Conservation (phyloP, 1,140 invertebrate genomes). For the Penaeus vannamei region DNA sequence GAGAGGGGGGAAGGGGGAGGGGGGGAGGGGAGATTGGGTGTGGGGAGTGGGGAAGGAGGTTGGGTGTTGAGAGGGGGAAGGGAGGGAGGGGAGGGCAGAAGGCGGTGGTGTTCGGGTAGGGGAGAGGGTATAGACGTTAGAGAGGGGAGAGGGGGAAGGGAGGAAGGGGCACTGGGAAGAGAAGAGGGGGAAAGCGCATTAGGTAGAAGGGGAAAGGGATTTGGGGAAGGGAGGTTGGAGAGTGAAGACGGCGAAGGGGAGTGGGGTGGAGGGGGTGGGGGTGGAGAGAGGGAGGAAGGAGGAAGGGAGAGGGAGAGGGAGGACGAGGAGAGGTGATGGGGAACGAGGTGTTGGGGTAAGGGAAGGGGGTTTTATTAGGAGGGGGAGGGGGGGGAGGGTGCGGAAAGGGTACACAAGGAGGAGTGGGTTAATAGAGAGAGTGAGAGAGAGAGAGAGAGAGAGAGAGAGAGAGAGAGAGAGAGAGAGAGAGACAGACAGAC, state of each 20-base stretch:
- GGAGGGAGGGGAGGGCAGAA: neutral
- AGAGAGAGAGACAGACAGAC: neutral
- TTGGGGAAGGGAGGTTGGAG: neutral
- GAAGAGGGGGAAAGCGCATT: neutral
- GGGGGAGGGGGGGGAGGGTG: neutral
- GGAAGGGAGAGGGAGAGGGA: neutral
- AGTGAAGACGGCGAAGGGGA: too few relatives aligned
- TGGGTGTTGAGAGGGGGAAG: neutral
- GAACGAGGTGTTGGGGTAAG: neutral
- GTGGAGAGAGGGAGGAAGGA: neutral
- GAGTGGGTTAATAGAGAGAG: neutral
- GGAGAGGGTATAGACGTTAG: neutral
- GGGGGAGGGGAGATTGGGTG: neutral
- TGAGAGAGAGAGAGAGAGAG: neutral
- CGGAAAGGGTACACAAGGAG: neutral
- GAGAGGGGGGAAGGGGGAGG: neutral
- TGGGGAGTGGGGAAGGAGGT: neutral
- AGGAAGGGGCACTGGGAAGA: neutral
- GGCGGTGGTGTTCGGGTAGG: neutral
- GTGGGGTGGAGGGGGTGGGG: neutral
- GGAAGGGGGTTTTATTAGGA: neutral
- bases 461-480: neutral
- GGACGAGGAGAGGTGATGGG: neutral
- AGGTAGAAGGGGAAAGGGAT: neutral
- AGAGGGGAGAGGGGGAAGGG: neutral